phyloP scores from a whole-genome alignment of 2,113 vertebrate species.

The Glareola pratincola region DNA sequence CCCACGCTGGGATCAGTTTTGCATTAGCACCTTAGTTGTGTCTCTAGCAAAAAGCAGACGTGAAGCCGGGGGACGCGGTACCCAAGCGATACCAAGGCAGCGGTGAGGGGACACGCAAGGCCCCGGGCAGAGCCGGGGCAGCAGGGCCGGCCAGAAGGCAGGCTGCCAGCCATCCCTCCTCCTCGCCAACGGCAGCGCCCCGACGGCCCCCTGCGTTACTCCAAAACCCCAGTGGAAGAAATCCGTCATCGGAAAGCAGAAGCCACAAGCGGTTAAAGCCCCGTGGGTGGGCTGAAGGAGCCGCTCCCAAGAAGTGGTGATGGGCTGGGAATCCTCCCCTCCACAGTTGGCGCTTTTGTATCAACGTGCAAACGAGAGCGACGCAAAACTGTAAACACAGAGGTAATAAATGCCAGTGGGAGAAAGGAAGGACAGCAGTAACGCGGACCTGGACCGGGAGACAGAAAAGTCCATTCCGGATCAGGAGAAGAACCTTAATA shows the following conservation, averaged over 20 bases:
- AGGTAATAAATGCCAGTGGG: rapidly evolving
- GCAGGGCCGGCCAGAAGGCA: too few relatives aligned
- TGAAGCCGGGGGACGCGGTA: not conserved
- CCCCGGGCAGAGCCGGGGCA: not conserved
- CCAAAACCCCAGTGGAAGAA: not conserved
- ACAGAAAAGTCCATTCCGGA: rapidly evolving
- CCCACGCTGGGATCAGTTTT: rapidly evolving
- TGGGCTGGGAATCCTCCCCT: not conserved
- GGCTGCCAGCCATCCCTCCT: not conserved
- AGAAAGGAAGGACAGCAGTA: not conserved
- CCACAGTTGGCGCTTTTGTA: not conserved
- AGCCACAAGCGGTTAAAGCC: not conserved
- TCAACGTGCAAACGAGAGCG: rapidly evolving
- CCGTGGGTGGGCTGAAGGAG: rapidly evolving
- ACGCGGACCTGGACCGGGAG: not conserved
- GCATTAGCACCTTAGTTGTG: not conserved
- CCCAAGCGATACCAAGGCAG: not conserved
- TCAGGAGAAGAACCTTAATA: not conserved
- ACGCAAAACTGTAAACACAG: not conserved
- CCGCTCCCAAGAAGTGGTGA: rapidly evolving
- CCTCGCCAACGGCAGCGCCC: not conserved
- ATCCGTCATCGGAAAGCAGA: not conserved
- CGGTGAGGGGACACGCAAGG: not conserved
- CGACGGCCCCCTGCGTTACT: rapidly evolving
- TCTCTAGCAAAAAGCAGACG: not conserved